Base-by-base conservation (phyloP, 2,888 invertebrate genomes). In the Chrysina gloriosa region DNA sequence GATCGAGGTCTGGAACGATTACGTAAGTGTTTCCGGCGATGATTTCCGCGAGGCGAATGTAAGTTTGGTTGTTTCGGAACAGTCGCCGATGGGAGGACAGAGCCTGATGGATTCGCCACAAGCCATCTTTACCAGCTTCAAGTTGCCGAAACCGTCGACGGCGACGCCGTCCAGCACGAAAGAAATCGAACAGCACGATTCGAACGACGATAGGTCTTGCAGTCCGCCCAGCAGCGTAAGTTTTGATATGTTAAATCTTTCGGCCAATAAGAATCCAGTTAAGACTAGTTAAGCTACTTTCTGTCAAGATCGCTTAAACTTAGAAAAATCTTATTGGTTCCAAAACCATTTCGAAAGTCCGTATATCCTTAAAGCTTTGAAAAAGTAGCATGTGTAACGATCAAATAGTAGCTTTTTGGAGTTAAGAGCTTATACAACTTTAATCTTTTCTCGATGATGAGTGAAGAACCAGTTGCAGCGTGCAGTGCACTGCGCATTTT, bases 61-160 rank as follows among this genome's bases (percentile, higher is more conserved):
- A 7, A 50, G 14, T 11, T 16, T 14, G 19, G 27, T 45, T 31
- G 14, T 25, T 14, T 3, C 16, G 16, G 16, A 56, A 14, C 56
- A 80, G 80, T 73, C 79, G 9, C 79, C 81, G 21, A 70, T 81
- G 76, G 83, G 84, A 69, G 72, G 80, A 68, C 80, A 84, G 74
- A 79, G 80, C 73, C 67, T 84, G 19, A 82, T 84, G 78, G 86
- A 90, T 75, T 91, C 93, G 29, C 95, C 95, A 0, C 94, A 96
- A 83, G 96, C 96, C 0, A 94, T 96, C 74, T 96, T 96, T 81
- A 95, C 96, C 14, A 95, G 95, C 74, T 96, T 96, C 82, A 96
- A 96, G 81, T 85, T 96, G 70, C 95, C 96, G 14, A 95, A 95
- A 84, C 82, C 81, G n/a, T 73, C 73, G 52, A 72, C 75, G 16